Base-by-base conservation (phyloP, 2,113 vertebrate species). In the Laterallus jamaicensis region DNA sequence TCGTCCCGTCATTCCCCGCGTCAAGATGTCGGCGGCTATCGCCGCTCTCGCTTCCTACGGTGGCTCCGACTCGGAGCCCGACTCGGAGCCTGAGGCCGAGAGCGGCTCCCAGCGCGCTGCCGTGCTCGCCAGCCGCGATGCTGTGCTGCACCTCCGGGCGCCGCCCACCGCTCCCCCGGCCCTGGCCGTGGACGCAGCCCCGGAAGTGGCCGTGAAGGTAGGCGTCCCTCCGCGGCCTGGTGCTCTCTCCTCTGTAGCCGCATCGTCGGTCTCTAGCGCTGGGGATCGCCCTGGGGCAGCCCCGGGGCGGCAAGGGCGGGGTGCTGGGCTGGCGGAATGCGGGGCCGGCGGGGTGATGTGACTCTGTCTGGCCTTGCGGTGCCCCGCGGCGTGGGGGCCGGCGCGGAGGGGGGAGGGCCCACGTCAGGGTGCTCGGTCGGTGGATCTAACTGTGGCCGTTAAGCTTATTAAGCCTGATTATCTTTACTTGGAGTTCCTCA, bases 201-300 rank as follows among this genome's bases (percentile, higher is more conserved):
- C 95, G 91, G 93, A 96, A 91, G 95, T 96, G 26, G 95, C 99
- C 9, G 99, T 99, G 70, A 99, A 99, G 99, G 99, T 99, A 97
- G 97, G 97, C 12, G 44, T 15, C 20, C 25, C 28, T 32, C 39
- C 11, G 26, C 50, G 25, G 29, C 58, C 58, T 1, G 10, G 42
- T 11, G 24, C 29, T 29, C 29, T 24, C 35, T 63, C 15, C 24
- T 5, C 15, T 32, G 35, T 6, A 24, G 32, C 31, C 22, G 3
- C 35, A 2, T 26, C 6, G 10, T 55, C 5, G 40, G 35, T 22
- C 44, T n/a, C 5, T 74, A 2, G 29, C 13, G 11, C 44, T 15
- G 62, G 35, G 35, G 35, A 9, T 12, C 10, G 35, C 21, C 8
- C 19, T 9, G 44, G 8, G 26, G 64, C 17, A n/a, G 21, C 25